These are phyloP conservation scores for Lucifuga dentata DNA, from an alignment of 2,113 vertebrate genomes.

Conservation along the genomic window DNA sequence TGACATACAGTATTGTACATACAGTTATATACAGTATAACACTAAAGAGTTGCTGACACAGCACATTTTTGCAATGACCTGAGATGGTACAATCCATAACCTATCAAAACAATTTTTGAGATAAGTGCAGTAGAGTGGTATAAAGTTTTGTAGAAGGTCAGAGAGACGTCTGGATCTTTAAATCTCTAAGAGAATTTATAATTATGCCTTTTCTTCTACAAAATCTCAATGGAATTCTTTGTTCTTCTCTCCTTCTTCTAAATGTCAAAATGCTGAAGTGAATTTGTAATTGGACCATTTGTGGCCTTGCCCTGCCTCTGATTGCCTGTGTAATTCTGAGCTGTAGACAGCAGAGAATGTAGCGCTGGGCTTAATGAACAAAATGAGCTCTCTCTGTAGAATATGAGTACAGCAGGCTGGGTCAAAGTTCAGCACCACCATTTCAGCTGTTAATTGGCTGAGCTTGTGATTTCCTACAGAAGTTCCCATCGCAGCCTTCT, in stretches of 20 bases:
- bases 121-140: not conserved
- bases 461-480: conserved; percentile 68
- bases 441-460: conserved; percentile 77
- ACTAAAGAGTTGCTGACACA: no score
- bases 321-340: conserved; percentile 57
- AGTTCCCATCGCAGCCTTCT: conserved; percentile 63
- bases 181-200: conserved; percentile 9
- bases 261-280: conserved; percentile 58
- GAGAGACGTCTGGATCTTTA: conserved; percentile 3
- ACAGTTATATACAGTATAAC: no score
- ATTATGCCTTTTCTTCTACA: conserved; percentile 1
- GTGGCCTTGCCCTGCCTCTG: conserved; percentile 51
- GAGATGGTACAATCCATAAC: not conserved
- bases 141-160: conserved; percentile 14
- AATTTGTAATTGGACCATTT: conserved; percentile 63
- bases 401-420: conserved; percentile 61
- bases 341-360: conserved; percentile 52
- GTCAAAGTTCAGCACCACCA: conserved; percentile 68
- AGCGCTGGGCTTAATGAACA: conserved; percentile 70
- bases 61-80: not conserved
- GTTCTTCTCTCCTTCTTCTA: conserved; percentile 24
- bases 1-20: not conserved
- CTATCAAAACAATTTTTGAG: conserved; percentile 3
- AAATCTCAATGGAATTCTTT: conserved; percentile 1
- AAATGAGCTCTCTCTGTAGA: conserved; percentile 71